Base-by-base conservation (phyloP, 2,797 vertebrate genomes). In the Catharus ustulatus region DNA sequence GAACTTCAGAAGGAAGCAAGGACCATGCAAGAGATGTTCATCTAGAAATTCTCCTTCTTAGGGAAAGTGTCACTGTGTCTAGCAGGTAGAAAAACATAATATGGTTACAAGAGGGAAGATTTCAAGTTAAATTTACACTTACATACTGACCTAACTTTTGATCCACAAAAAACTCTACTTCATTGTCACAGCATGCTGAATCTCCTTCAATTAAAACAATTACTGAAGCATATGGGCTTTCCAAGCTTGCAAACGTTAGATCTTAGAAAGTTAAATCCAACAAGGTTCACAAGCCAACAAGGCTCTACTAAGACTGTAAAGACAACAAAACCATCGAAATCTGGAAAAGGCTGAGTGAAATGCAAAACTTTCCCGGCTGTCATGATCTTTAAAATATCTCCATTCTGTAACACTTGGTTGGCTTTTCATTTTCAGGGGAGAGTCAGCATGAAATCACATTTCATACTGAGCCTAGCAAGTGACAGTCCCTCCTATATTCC, bases 401-500 rank as follows among this genome's bases (percentile, higher is more conserved):
- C 66, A 79, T 79, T 95, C 71, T 62, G 15, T 58, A 92, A 72
- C 38, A 78, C 48, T 67, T 66, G 52, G 69, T 91, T 84, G 84
- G 90, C 62, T 92, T 96, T 86, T 73, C 76, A 64, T 92, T 95
- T 95, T 67, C 17, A 2, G 55, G 52, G 73, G 73, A 94, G 76
- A 93, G 77, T 94, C 92, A 85, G 73, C 84, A 90, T 87, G 81
- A 95, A 97, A 96, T 95, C 87, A 91, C 93, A 88, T 95, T 95
- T 95, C 84, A 90, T 89, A 63, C 83, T 42, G 78, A 92, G 68
- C 92, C 82, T 78, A 87, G 73, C 78, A 89, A 94, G 89, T 87
- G 94, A 95, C 93, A 93, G 84, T 89, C 68, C 82, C 87, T 92
- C 93, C 94, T 91, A 86, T 96, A 86, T 87, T 95, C 92, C 69